Evolutionary conservation across 2,113 vertebrate genomes (phyloP).

Genomic region (Pelecanoides urinatrix): DNA sequence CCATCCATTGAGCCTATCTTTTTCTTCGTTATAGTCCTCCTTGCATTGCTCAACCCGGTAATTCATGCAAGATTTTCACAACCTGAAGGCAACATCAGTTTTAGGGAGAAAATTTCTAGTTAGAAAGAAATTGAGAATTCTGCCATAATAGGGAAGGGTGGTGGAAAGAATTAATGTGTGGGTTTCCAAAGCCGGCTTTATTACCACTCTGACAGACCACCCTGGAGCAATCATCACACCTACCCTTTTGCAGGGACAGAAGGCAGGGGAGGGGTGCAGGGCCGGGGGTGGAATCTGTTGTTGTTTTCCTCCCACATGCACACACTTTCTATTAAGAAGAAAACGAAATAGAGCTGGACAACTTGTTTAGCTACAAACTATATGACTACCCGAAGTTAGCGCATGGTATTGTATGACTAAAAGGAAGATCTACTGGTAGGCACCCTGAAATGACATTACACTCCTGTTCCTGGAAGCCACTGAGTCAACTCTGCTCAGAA

Average conservation of each 20-base stretch:
- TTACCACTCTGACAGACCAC: background rate
- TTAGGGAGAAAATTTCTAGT: background rate
- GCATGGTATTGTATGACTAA: background rate
- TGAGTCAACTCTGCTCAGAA: slow-evolving; percentile 41
- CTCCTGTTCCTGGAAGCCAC: slow-evolving; percentile 40
- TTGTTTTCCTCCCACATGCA: background rate
- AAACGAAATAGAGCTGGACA: background rate
- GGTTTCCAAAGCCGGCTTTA: background rate
- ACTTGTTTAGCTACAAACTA: background rate
- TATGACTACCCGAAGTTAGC: background rate
- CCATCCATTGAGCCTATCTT: background rate
- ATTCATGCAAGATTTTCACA: background rate
- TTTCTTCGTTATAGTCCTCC: background rate
- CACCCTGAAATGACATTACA: background rate
- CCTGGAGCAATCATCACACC: background rate
- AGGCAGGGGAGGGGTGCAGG: background rate
- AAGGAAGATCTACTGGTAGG: background rate
- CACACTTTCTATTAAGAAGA: background rate
- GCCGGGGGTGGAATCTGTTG: background rate
- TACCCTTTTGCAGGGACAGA: background rate
- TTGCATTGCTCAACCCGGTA: background rate
- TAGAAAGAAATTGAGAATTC: background rate
- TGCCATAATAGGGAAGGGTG: background rate
- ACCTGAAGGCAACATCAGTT: background rate
- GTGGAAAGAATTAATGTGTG: background rate